Evolutionary conservation across 2,888 invertebrate species (phyloP).

Genomic region (Boloria selene): DNA sequence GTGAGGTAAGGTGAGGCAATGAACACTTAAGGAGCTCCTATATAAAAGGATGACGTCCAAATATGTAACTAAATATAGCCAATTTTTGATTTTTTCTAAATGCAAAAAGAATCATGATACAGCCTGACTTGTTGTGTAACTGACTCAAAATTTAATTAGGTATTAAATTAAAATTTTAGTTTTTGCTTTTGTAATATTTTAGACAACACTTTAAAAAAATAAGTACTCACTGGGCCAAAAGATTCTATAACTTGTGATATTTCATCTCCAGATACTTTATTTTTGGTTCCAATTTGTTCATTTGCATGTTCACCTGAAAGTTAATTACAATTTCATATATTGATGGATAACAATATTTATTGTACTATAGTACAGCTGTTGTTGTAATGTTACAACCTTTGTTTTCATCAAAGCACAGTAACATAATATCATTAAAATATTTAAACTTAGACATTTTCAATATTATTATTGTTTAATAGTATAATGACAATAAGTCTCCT

Average conservation of each 20-base stretch:
- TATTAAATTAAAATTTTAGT: no score
- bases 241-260: slow-evolving; percentile 74
- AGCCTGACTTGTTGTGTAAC: no score
- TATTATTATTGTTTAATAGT: no score
- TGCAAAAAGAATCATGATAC: no score
- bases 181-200: not conserved
- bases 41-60: no score
- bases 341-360: not conserved
- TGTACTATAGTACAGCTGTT: not conserved
- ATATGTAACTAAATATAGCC: no score
- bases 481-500: not conserved
- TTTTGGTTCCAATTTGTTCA: slow-evolving; percentile 68
- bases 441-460: slow-evolving; percentile 4
- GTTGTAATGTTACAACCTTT: slow-evolving; percentile 6
- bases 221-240: slow-evolving; percentile 70
- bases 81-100: no score
- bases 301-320: slow-evolving; percentile 74
- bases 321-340: not conserved
- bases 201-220: not conserved
- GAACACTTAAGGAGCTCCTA: no score
- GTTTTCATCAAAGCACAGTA: slow-evolving; percentile 15
- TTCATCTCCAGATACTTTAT: slow-evolving; percentile 69
- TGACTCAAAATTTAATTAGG: no score
- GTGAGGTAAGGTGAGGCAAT: no score
- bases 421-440: slow-evolving; percentile 9